A percentile compares a stretch with the other conserved stretches of the same genome.
These are phyloP conservation scores for Charanyca ferruginea DNA, from an alignment of 2,888 invertebrate genomes.

Conservation along the genomic window DNA sequence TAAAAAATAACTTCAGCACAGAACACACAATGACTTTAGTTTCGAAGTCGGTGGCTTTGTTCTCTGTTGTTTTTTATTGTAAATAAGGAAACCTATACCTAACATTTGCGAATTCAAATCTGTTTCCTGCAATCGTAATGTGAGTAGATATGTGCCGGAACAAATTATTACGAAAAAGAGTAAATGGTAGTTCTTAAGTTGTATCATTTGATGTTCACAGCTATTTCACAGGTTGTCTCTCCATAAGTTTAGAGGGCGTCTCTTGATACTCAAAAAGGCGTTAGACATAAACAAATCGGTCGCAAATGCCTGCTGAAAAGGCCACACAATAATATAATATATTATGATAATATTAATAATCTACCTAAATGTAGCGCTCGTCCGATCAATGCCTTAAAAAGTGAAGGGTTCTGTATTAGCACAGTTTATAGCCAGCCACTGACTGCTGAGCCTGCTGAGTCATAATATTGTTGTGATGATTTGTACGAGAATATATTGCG, in stretches of 20 bases:
- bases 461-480: constrained; percentile 52
- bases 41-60: too few species aligned
- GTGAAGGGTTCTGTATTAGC: constrained; percentile 58
- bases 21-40: too few species aligned
- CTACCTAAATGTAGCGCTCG: constrained; percentile 38
- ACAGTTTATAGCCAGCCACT: constrained; percentile 24
- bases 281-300: constrained; percentile 8
- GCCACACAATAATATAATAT: constrained; percentile 36
- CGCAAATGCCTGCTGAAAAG: constrained; percentile 27
- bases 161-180: constrained; percentile 3
- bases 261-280: not conserved
- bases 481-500: constrained; percentile 25
- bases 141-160: not conserved
- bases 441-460: constrained; percentile 36
- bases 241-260: not conserved
- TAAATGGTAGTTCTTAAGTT: not conserved
- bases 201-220: not conserved
- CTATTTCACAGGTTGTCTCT: not conserved
- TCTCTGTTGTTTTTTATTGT: too few species aligned
- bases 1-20: too few species aligned
- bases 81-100: too few species aligned
- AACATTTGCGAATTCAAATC: too few species aligned
- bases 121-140: too few species aligned
- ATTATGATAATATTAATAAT: constrained; percentile 51
- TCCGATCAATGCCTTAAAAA: constrained; percentile 51